These are phyloP conservation scores for Bergia sp. DNA, from an alignment of 92 coral and sea anemone genomes.

Conservation along the genomic window DNA sequence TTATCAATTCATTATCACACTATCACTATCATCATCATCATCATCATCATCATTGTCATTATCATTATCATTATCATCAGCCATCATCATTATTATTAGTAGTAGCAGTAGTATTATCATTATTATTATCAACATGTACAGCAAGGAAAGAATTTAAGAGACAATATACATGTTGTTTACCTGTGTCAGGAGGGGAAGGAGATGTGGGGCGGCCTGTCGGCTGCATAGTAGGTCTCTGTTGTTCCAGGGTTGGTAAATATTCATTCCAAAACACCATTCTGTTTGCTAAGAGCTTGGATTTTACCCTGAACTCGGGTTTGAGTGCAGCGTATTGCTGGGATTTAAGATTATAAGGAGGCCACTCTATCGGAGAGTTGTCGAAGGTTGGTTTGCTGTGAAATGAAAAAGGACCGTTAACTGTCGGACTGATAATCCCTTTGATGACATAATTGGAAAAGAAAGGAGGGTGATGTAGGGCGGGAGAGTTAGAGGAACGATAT, in stretches of 20 bases:
- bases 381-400: constrained; percentile 4
- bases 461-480: neutral
- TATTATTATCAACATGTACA: too few relatives aligned
- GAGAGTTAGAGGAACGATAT: too few relatives aligned
- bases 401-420: neutral
- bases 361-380: neutral
- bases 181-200: neutral
- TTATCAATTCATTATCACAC: too few relatives aligned
- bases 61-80: too few relatives aligned
- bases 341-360: constrained; percentile 14
- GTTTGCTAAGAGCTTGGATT: constrained; percentile 24
- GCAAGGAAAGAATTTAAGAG: too few relatives aligned
- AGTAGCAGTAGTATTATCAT: too few relatives aligned
- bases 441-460: neutral
- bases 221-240: neutral
- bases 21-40: too few relatives aligned
- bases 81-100: too few relatives aligned
- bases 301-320: neutral
- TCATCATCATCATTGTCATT: too few relatives aligned
- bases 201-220: neutral
- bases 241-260: neutral
- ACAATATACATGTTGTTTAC: neutral
- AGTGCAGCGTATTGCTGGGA: constrained; percentile 11
- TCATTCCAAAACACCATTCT: constrained; percentile 9
- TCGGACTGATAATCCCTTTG: neutral